Evolutionary conservation across 1,140 invertebrate species (phyloP), one percentile per base, ranked within the genome.

Genomic region (Calliphora vicina): DNA sequence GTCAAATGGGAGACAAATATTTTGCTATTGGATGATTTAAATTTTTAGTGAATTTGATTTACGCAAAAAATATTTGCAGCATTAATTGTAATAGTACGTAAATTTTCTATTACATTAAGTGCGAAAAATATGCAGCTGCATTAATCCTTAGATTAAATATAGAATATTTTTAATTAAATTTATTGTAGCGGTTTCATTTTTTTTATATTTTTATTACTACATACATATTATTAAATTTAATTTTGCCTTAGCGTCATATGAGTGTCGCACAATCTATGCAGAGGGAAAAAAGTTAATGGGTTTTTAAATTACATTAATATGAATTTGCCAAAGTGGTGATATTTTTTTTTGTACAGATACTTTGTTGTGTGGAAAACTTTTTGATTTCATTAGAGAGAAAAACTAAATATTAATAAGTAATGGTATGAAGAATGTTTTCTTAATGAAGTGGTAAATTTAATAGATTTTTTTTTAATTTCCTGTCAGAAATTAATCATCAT

Each of bases 51-150:
- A n/a, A 57, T 57, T 17, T 57, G 15, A 57, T 57, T 57, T 17
- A 57, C 50, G 50, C 50, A 57, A 17, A 57, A 57, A 57, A 57
- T n/a, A 4, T 57, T 57, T n/a, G 50, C 15, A 57, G n/a, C 50
- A 57, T 57, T 57, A 57, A 57, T 17, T 57, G 50, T 57, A 57
- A 57, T n/a, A 57, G 4, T 50, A 50, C 6, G 6, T 67, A 67
- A 67, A 67, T 67, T 67, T 67, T 67, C 61, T 67, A 67, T 67
- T 67, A 67, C 61, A 67, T 67, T 67, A 67, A 67, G 61, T 67
- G 61, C 20, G 61, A 67, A 67, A 67, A 67, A 67, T 25, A 67
- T 67, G 61, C 61, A 67, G 61, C 61, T 67, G 61, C 61, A 67
- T 67, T 67, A 67, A 67, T 67, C 61, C 25, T 67, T 25, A 23